Evolutionary conservation across 2,888 invertebrate species (phyloP).

Genomic region (Lochmaea crataegi): DNA sequence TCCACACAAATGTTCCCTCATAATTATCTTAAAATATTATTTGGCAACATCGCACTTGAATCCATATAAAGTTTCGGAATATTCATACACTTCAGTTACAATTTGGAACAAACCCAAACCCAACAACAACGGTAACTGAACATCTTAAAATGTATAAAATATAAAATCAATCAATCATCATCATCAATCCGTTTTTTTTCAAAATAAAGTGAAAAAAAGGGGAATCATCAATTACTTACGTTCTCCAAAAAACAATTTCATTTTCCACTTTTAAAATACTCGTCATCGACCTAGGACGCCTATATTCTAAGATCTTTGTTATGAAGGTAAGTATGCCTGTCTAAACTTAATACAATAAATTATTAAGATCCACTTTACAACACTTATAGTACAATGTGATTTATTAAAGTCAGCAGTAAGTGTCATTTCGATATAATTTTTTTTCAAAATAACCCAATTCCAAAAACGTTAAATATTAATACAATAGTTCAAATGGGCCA

Average conservation of each 20-base stretch:
- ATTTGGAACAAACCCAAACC: no score
- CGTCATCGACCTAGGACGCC: constrained; percentile 24
- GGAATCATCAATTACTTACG: not conserved
- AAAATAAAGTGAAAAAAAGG: not conserved
- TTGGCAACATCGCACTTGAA: not conserved
- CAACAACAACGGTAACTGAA: no score
- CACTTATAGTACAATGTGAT: constrained; percentile 32
- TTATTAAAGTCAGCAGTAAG: constrained; percentile 7
- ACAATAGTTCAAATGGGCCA: no score
- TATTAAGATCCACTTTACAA: constrained; percentile 39
- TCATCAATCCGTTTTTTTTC: not conserved
- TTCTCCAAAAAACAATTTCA: not conserved
- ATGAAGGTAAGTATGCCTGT: constrained; percentile 30
- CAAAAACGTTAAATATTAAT: no score
- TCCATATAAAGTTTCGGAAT: not conserved
- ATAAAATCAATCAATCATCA: not conserved
- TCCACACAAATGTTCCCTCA: constrained; percentile 2
- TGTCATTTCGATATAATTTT: constrained; percentile 16
- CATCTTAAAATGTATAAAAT: not conserved
- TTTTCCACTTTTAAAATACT: constrained; percentile 12
- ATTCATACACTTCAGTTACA: no score
- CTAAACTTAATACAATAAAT: constrained; percentile 38
- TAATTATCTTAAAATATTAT: constrained; percentile 1
- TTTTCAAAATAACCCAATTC: not conserved
- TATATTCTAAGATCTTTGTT: constrained; percentile 35